Evolutionary conservation across 2,113 vertebrate genomes (phyloP).

Genomic region (Cromileptes altivelis): DNA sequence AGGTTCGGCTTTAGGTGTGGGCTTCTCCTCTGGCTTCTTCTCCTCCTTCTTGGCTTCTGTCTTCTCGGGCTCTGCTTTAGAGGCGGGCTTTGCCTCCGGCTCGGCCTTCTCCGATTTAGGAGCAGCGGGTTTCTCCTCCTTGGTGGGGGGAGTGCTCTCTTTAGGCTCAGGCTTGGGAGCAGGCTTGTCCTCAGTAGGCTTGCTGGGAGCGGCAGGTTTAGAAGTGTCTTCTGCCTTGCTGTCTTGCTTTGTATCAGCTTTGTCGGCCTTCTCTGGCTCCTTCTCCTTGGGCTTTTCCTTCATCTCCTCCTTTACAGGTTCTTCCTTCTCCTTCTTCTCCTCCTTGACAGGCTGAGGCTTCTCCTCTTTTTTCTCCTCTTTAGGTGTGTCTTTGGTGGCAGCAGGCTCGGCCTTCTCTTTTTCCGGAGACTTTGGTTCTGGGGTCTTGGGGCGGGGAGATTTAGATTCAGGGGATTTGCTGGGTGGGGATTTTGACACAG

Average conservation of each 20-base stretch:
- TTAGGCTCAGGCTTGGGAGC: constrained; percentile 62
- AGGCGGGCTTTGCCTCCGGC: constrained; percentile 58
- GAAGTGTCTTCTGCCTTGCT: constrained; percentile 58
- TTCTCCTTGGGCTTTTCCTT: constrained; percentile 75
- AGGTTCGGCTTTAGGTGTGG: constrained; percentile 58
- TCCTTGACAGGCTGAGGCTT: constrained; percentile 58
- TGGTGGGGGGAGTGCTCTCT: constrained; percentile 64
- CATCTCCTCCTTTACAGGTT: constrained; percentile 65
- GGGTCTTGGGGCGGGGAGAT: constrained; percentile 73
- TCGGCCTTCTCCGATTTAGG: constrained; percentile 75
- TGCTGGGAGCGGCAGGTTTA: constrained; percentile 67
- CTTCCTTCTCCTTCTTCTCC: constrained; percentile 60
- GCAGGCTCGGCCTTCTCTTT: constrained; percentile 64
- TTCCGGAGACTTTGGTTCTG: constrained; percentile 78
- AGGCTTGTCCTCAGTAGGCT: constrained; percentile 72
- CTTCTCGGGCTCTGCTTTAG: constrained; percentile 61
- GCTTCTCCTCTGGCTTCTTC: constrained; percentile 76
- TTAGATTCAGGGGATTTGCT: constrained; percentile 71
- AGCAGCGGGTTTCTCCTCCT: constrained; percentile 75
- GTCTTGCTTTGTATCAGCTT: constrained; percentile 71
- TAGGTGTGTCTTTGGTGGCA: constrained; percentile 58
- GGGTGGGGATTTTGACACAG: constrained; percentile 72
- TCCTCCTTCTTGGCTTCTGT: constrained; percentile 70
- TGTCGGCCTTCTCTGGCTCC: constrained; percentile 75
- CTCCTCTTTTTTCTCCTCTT: constrained; percentile 71